Evolutionary conservation across 2,888 invertebrate species (phyloP).

Genomic region (Eudemis profundana): DNA sequence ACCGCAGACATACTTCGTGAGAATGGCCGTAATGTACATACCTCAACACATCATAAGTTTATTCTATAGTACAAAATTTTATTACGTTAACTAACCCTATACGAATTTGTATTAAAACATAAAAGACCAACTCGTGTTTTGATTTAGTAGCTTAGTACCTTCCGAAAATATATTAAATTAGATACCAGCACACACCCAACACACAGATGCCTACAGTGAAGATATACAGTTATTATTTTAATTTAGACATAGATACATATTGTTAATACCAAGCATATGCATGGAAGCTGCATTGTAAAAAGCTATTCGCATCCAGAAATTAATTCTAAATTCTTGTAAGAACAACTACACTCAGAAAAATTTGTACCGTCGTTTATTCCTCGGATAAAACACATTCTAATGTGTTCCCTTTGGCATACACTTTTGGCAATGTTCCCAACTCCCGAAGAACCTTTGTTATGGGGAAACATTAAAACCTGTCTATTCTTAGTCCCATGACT

Average conservation of each 20-base stretch:
- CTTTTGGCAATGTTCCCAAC: constrained; percentile 4
- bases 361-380: not conserved
- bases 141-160: constrained; percentile 84
- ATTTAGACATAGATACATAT: constrained; percentile 14
- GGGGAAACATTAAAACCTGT: constrained; percentile 4
- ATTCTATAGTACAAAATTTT: constrained; percentile 66
- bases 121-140: constrained; percentile 82
- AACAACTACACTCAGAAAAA: constrained; percentile 76
- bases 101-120: constrained; percentile 81
- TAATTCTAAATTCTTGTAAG: constrained; percentile 56
- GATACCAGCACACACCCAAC: constrained; percentile 23
- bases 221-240: not conserved
- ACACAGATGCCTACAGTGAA: not conserved
- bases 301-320: constrained; percentile 63
- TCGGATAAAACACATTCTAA: not conserved
- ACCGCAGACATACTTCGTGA: too few species aligned
- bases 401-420: constrained; percentile 13
- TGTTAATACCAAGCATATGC: constrained; percentile 34
- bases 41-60: constrained; percentile 31
- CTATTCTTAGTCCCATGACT: constrained; percentile 13
- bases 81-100: constrained; percentile 74
- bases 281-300: constrained; percentile 73
- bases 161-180: constrained; percentile 50
- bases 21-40: constrained; percentile 17
- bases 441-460: constrained; percentile 14